Evolutionary conservation across 2,113 vertebrate species (phyloP).

Genomic region (Sylvia atricapilla): DNA sequence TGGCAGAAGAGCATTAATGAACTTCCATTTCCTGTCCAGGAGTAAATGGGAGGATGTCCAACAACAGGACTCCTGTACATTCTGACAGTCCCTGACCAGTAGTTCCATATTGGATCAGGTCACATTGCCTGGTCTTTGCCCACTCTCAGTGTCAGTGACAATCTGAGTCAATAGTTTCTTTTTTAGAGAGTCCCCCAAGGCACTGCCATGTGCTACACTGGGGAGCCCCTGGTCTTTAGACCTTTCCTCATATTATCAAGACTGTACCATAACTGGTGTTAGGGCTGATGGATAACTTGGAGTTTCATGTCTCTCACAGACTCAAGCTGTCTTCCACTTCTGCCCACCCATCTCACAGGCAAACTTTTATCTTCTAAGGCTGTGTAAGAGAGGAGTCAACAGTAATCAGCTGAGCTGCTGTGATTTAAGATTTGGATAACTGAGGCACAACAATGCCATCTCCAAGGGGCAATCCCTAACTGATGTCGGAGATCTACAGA

Average conservation of each 20-base stretch:
- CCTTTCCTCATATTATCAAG: not conserved
- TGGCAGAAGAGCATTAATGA: not conserved
- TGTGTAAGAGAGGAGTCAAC: not conserved
- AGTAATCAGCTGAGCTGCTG: not conserved
- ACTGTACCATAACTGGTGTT: not conserved
- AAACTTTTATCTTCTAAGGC: not conserved
- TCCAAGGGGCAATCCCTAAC: not conserved
- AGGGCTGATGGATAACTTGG: not conserved
- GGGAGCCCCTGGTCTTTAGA: not conserved
- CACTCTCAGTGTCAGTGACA: accelerated
- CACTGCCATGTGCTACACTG: accelerated
- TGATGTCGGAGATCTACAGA: accelerated
- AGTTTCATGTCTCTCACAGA: accelerated
- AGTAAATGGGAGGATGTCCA: not conserved
- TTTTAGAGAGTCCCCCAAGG: not conserved
- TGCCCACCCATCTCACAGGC: accelerated
- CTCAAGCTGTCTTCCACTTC: not conserved
- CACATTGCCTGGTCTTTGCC: accelerated
- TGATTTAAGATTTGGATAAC: not conserved
- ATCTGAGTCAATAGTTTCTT: not conserved
- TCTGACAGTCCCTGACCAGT: not conserved
- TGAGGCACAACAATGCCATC: not conserved
- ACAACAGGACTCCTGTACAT: too few relatives aligned
- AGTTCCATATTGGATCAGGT: not conserved
- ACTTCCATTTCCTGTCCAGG: not conserved